phyloP scores from a whole-genome alignment of 2,888 invertebrate genomes.

The Scaptomyza flava region DNA sequence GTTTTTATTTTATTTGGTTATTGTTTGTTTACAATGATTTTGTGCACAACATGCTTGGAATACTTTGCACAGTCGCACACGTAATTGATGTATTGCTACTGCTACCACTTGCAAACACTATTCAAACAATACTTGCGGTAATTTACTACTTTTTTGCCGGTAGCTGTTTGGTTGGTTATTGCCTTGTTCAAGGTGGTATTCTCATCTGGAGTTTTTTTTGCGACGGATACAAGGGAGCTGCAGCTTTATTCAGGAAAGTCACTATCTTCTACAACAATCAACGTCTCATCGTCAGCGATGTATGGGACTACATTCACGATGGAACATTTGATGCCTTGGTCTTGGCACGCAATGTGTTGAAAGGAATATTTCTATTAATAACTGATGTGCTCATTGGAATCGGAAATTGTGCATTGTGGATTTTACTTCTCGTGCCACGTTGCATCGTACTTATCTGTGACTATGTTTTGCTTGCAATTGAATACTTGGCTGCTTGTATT shows the following conservation, averaged over 20 bases:
- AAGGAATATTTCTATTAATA: constrained; percentile 10
- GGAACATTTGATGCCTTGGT: constrained; percentile 34
- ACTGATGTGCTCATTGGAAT: constrained; percentile 43
- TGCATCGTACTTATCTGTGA: constrained; percentile 41
- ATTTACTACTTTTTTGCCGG: constrained; percentile 49
- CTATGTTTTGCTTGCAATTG: constrained; percentile 16
- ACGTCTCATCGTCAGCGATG: not conserved
- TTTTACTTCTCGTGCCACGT: constrained; percentile 54
- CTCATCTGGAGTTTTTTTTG: constrained; percentile 31
- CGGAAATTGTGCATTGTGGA: constrained; percentile 48
- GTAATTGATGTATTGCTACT: constrained; percentile 44
- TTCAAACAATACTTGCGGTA: constrained; percentile 31
- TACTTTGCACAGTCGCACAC: constrained; percentile 23
- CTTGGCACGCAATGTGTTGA: not conserved
- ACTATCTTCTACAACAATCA: constrained; percentile 11
- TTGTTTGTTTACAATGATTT: constrained; percentile 27
- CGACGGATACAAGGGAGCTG: constrained; percentile 1
- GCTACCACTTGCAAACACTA: constrained; percentile 32
- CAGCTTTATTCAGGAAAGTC: constrained; percentile 1
- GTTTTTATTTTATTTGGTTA: constrained; percentile 18
- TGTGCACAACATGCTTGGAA: constrained; percentile 36
- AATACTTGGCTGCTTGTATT: constrained; percentile 22
- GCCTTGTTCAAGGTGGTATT: constrained; percentile 34
- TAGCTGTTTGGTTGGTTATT: constrained; percentile 56
- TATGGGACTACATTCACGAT: constrained; percentile 33